Base-by-base conservation (phyloP, 1,140 invertebrate species). In the Eriocheir sinensis region DNA sequence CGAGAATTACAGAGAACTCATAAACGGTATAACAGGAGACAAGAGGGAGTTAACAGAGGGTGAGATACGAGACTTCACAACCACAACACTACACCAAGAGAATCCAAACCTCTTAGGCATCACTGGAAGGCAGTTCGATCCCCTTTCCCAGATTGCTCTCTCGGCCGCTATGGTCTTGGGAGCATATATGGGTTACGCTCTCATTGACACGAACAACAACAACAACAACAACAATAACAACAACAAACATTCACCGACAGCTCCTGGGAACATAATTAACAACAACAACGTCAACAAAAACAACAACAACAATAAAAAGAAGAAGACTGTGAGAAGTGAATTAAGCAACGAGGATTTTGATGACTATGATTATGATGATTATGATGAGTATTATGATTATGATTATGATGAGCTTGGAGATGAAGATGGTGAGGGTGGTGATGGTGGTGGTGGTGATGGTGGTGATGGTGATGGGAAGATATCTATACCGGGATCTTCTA, bases 161-260 rank as follows among this genome's bases (percentile, higher is more conserved):
- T 94, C 93, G 0, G 93, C 93, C 21, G 93, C 85, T 27, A 94
- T 94, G 93, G 53, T 94, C n/a, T 72, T 94, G 8, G 93, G 86
- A 15, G 93, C 93, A 0, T 94, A 94, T 41, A 40, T 38, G 36
- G 93, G 93, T 3, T 94, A 94, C 38, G 34, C 88, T 21, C 32
- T 94, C 86, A 93, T 93, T 53, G 89, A 93, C 85, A 79, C 72
- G 15, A 93, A 93, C 32, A 60, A 41, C 8, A 17, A 17, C 15
- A 40, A 81, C 8, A 94, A 90, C n/a, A 90, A 79, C 0, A 3
- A 3, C 30, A 34, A 91, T 3, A 34, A 17, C 15, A 79, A 80
- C 34, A 79, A n/a, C 6, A 79, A 91, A 6, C 36, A 32, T 9
- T 36, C 89, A 32, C 9, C 0, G 27, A 85, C 60, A 72, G 4